phyloP scores from a whole-genome alignment of 2,888 invertebrate species.

The Drosophila paramelanica region DNA sequence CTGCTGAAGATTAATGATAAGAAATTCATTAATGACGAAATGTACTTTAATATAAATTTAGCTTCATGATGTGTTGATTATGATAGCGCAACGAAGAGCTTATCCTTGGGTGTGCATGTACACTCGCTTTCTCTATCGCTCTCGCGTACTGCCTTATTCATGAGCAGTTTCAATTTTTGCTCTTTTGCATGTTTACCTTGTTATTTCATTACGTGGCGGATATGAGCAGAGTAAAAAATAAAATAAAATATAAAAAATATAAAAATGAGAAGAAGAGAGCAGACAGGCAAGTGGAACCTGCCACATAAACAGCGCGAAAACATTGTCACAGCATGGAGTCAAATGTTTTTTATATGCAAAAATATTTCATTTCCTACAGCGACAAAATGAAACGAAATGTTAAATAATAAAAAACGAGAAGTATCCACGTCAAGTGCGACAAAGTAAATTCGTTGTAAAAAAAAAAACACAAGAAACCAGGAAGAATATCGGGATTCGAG shows the following conservation, averaged over 20 bases:
- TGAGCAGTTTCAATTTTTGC: slow-evolving; percentile 58
- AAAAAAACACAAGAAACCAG: slow-evolving; percentile 33
- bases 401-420: slow-evolving; percentile 66
- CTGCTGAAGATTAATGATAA: slow-evolving; percentile 69
- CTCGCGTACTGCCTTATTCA: slow-evolving; percentile 55
- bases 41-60: slow-evolving; percentile 12
- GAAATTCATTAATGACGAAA: slow-evolving; percentile 58
- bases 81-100: slow-evolving; percentile 7
- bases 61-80: slow-evolving; percentile 16
- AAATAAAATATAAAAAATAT: slow-evolving; percentile 50
- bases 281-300: slow-evolving; percentile 37
- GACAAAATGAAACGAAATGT: slow-evolving; percentile 64
- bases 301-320: slow-evolving; percentile 73
- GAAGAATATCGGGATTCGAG: slow-evolving; percentile 32
- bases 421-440: slow-evolving; percentile 32
- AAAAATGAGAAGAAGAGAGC: slow-evolving; percentile 19
- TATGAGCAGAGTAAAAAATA: slow-evolving; percentile 70
- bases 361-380: slow-evolving; percentile 79
- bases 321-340: slow-evolving; percentile 79
- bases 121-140: neutral
- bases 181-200: slow-evolving; percentile 73
- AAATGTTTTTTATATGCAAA: slow-evolving; percentile 80
- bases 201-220: slow-evolving; percentile 77
- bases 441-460: slow-evolving; percentile 63
- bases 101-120: neutral